phyloP scores from a whole-genome alignment of 2,113 vertebrate species.

The Crotalus helleri region DNA sequence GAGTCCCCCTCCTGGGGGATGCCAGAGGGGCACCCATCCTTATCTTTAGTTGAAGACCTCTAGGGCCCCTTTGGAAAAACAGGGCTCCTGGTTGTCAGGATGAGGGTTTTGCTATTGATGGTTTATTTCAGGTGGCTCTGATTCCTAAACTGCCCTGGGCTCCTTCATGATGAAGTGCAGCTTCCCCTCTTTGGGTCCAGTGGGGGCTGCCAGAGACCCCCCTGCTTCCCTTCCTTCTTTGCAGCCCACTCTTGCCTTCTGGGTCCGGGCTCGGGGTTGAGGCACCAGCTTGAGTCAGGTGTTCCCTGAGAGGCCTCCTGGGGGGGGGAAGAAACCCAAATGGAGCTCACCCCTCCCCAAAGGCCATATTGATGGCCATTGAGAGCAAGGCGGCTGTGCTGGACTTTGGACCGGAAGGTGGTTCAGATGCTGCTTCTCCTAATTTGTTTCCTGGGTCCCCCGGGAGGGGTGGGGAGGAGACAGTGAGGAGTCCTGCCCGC shows the following conservation, averaged over 20 bases:
- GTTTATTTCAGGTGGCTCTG: neutral
- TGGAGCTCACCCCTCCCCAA: neutral
- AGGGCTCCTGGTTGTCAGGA: neutral
- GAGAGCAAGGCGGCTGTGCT: neutral
- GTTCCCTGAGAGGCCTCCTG: neutral
- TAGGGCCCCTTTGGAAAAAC: neutral
- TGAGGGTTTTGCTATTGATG: neutral
- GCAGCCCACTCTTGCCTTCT: neutral
- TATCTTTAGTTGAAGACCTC: neutral
- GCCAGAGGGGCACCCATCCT: neutral
- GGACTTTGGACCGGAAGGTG: neutral
- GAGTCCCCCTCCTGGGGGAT: neutral
- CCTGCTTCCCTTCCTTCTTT: neutral
- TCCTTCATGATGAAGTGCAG: neutral
- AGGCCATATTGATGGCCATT: neutral
- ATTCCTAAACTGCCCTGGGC: neutral
- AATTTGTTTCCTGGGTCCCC: neutral
- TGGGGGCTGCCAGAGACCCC: neutral
- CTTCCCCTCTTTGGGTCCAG: neutral
- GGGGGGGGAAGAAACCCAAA: neutral
- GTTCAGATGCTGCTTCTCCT: neutral
- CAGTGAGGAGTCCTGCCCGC: neutral
- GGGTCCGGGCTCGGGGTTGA: neutral
- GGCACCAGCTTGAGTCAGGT: neutral
- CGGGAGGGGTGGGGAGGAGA: neutral